Percentiles rank a stretch among this genome's conserved stretches.
These are phyloP conservation scores for Artemisiospiza belli DNA, from an alignment of 2,113 vertebrate genomes.

Conservation along the genomic window DNA sequence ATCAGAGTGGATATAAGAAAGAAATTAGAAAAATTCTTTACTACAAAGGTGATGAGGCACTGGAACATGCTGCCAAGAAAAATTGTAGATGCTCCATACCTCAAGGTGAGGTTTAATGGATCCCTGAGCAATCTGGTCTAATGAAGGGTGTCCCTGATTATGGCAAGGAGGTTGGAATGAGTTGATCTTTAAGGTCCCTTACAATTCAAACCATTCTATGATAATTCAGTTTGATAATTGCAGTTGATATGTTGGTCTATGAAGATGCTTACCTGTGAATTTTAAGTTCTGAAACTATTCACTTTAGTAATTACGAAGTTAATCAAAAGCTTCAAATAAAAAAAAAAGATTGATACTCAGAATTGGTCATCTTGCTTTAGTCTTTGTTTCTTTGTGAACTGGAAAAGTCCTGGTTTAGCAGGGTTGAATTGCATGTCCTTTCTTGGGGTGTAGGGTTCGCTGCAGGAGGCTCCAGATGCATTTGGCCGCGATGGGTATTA, in stretches of 20 bases:
- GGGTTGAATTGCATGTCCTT: not conserved
- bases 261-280: not conserved
- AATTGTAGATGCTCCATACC: not conserved
- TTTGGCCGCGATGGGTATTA: accelerated
- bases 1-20: not conserved
- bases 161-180: not conserved
- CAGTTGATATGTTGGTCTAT: not conserved
- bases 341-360: not conserved
- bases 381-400: not conserved
- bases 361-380: not conserved
- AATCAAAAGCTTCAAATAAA: not conserved
- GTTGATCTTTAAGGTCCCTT: not conserved
- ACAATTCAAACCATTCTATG: not conserved
- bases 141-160: not conserved
- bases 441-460: not conserved
- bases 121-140: not conserved
- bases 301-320: not conserved
- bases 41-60: not conserved
- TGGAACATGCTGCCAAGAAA: not conserved
- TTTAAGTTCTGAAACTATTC: not conserved
- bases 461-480: not conserved
- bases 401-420: not conserved
- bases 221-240: not conserved
- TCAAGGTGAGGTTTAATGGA: not conserved
- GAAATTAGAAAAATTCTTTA: not conserved